phyloP scores from a whole-genome alignment of 2,797 vertebrate genomes.

The Semaprochilodus insignis region DNA sequence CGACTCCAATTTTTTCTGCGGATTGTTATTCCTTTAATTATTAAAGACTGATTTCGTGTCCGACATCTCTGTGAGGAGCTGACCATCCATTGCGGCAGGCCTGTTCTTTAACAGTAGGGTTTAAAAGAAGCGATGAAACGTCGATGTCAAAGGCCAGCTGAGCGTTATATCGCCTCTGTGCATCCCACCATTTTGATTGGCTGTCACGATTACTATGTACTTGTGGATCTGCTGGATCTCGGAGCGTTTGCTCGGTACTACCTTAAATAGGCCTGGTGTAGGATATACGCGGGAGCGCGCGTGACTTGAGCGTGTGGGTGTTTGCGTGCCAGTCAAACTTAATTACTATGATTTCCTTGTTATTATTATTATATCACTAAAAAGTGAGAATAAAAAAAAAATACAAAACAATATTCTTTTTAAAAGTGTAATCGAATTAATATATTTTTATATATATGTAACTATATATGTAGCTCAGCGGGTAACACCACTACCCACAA shows the following conservation, averaged over 20 bases:
- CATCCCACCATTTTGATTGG: slow-evolving; percentile 29
- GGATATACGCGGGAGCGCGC: not conserved
- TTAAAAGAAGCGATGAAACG: not conserved
- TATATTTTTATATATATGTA: not conserved
- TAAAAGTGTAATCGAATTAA: not conserved
- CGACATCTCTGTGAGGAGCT: not conserved
- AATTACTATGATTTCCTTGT: too few species aligned
- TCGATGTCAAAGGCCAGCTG: slow-evolving; percentile 12
- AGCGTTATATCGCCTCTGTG: not conserved
- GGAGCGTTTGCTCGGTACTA: not conserved
- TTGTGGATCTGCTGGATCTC: not conserved
- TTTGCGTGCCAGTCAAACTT: not conserved
- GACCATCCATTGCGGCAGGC: not conserved
- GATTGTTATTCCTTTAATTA: not conserved
- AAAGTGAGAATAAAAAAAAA: not conserved
- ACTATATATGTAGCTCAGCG: too few species aligned
- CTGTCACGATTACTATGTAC: not conserved
- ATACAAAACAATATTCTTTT: not conserved
- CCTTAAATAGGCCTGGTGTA: not conserved
- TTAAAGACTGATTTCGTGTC: not conserved
- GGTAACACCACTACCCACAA: too few species aligned
- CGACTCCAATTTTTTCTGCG: not conserved
- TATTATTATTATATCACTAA: not conserved
- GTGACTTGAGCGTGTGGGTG: not conserved
- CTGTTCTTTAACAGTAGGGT: not conserved